Conservation (phyloP, 92 coral and sea anemone species). For the Actinostola sp. region DNA sequence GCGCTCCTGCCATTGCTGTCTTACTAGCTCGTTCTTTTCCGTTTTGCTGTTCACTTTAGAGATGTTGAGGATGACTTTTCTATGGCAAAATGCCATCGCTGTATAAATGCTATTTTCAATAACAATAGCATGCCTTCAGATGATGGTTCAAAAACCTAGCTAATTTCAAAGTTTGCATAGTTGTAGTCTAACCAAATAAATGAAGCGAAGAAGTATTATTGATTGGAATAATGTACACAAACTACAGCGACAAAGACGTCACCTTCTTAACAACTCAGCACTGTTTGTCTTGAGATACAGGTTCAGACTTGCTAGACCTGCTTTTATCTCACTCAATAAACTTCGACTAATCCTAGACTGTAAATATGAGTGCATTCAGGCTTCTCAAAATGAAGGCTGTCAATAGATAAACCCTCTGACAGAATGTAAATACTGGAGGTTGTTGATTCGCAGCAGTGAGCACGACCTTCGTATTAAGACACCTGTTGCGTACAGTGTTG, state of each 20-base stretch:
- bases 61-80: neutral
- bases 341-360: no score
- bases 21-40: conserved; percentile 1
- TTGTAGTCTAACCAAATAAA: conserved; percentile 32
- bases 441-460: conserved; percentile 19
- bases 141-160: conserved; percentile 8
- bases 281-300: neutral
- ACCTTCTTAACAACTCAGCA: conserved; percentile 2
- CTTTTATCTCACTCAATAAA: neutral
- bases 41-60: neutral
- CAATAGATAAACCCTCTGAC: neutral
- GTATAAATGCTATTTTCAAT: conserved; percentile 8
- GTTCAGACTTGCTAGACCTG: conserved; percentile 11
- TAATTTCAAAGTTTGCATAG: conserved; percentile 19
- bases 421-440: neutral
- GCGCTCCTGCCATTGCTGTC: neutral
- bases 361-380: no score
- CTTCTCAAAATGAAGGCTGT: no score
- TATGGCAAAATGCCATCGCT: conserved; percentile 39
- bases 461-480: neutral
- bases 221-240: conserved; percentile 20
- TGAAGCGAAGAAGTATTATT: conserved; percentile 1
- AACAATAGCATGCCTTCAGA: conserved; percentile 7
- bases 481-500: conserved; percentile 28
- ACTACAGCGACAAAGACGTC: conserved; percentile 9